Conservation (phyloP, 2,113 vertebrate species). For the Ellobius talpinus region DNA sequence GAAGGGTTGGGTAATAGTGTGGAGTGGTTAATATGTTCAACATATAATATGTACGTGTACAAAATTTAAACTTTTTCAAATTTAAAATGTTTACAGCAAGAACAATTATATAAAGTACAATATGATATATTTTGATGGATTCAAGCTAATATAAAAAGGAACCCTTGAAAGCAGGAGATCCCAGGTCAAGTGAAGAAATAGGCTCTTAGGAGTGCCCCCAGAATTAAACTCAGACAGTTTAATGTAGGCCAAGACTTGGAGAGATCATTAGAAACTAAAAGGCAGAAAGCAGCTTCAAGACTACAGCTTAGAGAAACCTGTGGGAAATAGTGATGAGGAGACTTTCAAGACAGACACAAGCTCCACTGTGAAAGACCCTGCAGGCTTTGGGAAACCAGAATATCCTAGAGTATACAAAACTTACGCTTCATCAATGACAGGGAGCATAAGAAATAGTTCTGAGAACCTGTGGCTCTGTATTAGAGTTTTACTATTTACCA, state of each 20-base stretch:
- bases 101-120: neutral
- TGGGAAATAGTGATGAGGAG: neutral
- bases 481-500: neutral
- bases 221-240: neutral
- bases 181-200: neutral
- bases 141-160: neutral
- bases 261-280: neutral
- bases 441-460: neutral
- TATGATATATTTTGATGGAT: neutral
- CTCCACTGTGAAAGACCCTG: neutral
- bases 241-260: neutral
- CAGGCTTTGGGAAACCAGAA: neutral
- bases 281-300: neutral
- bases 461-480: neutral
- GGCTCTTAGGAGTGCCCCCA: neutral
- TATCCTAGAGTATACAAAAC: neutral
- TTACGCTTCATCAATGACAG: neutral
- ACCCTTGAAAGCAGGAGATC: neutral
- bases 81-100: neutral
- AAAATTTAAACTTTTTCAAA: neutral
- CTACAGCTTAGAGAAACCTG: neutral
- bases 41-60: neutral
- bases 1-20: too few species aligned
- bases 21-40: neutral
- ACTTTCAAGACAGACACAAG: neutral